Conservation (phyloP, 2,888 invertebrate species). For the Oligia fasciuncula region DNA sequence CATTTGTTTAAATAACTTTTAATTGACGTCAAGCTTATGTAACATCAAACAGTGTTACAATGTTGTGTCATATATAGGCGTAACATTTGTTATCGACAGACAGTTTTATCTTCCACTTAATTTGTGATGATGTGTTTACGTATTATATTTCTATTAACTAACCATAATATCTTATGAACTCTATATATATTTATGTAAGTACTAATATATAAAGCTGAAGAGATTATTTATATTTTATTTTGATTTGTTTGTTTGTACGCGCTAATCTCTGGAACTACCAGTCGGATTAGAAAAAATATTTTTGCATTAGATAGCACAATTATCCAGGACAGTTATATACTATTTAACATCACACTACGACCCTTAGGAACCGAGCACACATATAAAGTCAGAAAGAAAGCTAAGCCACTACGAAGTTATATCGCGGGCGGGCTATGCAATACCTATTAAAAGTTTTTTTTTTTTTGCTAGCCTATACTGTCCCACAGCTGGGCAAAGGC, state of each 20-base stretch:
- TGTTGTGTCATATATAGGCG: constrained; percentile 30
- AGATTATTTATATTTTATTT: too few relatives aligned
- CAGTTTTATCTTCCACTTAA: constrained; percentile 42
- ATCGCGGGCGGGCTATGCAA: background rate
- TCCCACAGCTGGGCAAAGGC: too few relatives aligned
- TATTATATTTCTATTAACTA: constrained; percentile 4
- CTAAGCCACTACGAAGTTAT: background rate
- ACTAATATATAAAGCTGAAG: background rate
- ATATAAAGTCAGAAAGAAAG: background rate
- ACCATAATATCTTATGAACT: background rate
- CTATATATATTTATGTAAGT: background rate
- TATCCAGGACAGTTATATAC: background rate
- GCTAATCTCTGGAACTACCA: background rate
- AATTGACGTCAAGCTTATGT: constrained; percentile 33
- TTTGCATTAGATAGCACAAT: background rate
- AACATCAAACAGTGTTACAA: constrained; percentile 21
- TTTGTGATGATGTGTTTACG: constrained; percentile 16
- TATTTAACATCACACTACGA: background rate
- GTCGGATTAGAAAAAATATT: too few relatives aligned
- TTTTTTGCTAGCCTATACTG: too few relatives aligned
- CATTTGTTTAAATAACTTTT: constrained; percentile 22
- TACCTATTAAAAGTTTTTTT: too few relatives aligned
- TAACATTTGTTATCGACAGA: constrained; percentile 31
- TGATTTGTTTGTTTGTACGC: background rate
- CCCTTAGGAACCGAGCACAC: background rate